A percentile compares a stretch with the other conserved stretches of the same genome.
Conservation (phyloP, 1,140 invertebrate species). For the Trichonephila inaurata region DNA sequence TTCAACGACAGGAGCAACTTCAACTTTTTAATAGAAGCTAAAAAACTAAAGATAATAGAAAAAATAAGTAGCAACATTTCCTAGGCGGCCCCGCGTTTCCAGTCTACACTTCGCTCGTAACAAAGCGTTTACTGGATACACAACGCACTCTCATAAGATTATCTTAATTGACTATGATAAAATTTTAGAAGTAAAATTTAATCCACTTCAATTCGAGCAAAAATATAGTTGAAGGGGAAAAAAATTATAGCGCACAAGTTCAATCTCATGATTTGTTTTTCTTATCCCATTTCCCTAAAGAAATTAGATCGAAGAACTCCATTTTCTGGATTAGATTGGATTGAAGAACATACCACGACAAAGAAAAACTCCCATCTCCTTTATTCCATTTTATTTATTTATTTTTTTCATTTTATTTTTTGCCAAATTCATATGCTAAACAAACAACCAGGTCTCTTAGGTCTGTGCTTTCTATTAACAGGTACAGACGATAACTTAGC, state of each 20-base stretch:
- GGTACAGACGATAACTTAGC: neutral
- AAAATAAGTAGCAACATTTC: no score
- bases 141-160: neutral
- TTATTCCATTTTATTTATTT: neutral
- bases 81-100: no score
- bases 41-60: no score
- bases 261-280: conserved; percentile 10
- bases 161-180: neutral
- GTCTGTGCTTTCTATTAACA: neutral
- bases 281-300: conserved; percentile 33
- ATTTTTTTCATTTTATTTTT: neutral
- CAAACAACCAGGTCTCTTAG: neutral
- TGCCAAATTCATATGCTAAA: conserved; percentile 23
- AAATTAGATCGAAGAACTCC: conserved; percentile 25
- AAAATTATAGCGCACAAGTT: neutral
- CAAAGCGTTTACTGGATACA: no score
- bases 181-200: neutral
- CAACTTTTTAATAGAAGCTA: no score
- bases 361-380: neutral
- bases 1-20: no score
- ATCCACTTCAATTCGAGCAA: neutral
- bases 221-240: neutral
- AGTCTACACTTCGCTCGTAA: no score
- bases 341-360: neutral
- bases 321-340: conserved; percentile 28